phyloP scores from a whole-genome alignment of 2,113 vertebrate genomes.

The Poicephalus meyeri region DNA sequence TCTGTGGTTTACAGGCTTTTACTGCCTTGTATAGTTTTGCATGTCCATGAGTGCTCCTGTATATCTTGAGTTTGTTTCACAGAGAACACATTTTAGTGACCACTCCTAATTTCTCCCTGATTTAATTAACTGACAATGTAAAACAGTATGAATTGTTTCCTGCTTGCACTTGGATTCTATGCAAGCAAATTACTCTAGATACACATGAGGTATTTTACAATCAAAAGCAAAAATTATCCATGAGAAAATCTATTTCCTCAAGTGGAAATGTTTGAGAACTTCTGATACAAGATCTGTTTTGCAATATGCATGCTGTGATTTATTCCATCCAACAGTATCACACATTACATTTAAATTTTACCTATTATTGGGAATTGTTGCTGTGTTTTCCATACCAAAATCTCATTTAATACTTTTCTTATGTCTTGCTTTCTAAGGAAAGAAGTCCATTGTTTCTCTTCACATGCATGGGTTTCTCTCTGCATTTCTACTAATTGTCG shows the following conservation, averaged over 20 bases:
- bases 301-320: background rate
- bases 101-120: background rate
- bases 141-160: constrained; percentile 15
- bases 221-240: constrained; percentile 7
- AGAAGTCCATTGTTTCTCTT: background rate
- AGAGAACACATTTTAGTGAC: constrained; percentile 14
- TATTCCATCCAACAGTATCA: background rate
- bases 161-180: background rate
- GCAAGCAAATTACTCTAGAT: constrained; percentile 24
- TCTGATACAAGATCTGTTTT: background rate
- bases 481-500: background rate
- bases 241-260: constrained; percentile 47
- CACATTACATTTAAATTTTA: background rate
- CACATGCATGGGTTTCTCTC: background rate
- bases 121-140: constrained; percentile 27
- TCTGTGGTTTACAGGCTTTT: no score
- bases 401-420: background rate
- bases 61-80: background rate
- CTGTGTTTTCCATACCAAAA: background rate
- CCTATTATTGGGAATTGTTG: background rate
- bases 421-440: background rate
- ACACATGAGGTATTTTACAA: constrained; percentile 23
- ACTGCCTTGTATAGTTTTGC: background rate
- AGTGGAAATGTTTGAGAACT: constrained; percentile 7
- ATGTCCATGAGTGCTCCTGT: background rate